phyloP scores from a whole-genome alignment of 2,797 vertebrate genomes.

The Paratrypauchen microcephalus region DNA sequence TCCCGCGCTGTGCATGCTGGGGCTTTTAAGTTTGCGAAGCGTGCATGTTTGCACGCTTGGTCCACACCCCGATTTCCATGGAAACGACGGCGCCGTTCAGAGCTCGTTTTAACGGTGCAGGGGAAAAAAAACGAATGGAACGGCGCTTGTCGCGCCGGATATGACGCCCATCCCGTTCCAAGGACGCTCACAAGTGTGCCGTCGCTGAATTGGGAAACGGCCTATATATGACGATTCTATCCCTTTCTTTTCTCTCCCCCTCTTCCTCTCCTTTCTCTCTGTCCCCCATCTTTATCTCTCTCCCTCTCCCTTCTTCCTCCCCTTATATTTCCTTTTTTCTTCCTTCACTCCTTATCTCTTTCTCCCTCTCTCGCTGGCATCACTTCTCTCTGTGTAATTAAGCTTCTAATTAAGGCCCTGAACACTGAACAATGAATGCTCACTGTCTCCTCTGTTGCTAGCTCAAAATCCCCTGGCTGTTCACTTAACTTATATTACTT shows the following conservation, averaged over 20 bases:
- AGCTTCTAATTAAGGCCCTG: conserved; percentile 68
- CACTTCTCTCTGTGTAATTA: conserved; percentile 71
- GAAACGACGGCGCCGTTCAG: no score
- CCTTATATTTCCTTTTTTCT: background rate
- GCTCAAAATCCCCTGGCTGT: conserved; percentile 6
- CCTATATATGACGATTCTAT: background rate
- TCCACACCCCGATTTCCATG: no score
- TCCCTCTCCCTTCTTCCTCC: background rate
- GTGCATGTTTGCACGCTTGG: no score
- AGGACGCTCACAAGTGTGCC: no score
- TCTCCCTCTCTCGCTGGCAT: conserved; percentile 46
- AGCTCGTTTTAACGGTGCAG: no score
- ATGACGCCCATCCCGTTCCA: no score
- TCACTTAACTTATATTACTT: background rate
- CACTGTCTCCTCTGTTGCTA: conserved; percentile 35
- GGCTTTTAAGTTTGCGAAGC: no score
- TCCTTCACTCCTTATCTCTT: background rate
- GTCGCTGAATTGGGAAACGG: no score
- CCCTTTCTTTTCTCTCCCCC: no score
- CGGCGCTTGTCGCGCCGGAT: no score
- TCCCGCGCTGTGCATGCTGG: no score
- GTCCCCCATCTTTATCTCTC: background rate
- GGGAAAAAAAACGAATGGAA: no score
- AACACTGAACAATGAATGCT: conserved; percentile 60
- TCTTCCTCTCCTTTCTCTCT: background rate